phyloP scores from a whole-genome alignment of 2,888 invertebrate genomes.

The Pomacea canaliculata region DNA sequence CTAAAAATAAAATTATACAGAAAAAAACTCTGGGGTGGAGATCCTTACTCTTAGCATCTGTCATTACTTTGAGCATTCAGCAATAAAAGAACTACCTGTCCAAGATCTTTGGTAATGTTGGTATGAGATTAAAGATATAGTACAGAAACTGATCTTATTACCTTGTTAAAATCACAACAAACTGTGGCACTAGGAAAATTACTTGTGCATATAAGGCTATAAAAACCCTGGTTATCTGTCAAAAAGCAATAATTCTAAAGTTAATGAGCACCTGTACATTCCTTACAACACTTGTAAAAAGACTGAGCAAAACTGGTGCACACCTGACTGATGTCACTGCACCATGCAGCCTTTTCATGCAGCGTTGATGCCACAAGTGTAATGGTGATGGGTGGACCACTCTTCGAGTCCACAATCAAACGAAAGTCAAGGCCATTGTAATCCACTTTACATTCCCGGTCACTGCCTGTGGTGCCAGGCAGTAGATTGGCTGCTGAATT shows the following conservation, averaged over 20 bases:
- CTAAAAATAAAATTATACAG: neutral
- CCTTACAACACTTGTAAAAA: too few species aligned
- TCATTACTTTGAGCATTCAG: neutral
- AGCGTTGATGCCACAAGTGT: conserved; percentile 79
- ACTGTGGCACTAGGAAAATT: too few species aligned
- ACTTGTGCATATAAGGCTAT: too few species aligned
- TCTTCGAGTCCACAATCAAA: conserved; percentile 79
- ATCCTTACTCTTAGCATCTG: too few species aligned
- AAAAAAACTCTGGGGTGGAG: too few species aligned
- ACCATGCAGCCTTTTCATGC: conserved; percentile 94
- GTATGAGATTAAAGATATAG: too few species aligned
- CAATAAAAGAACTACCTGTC: neutral
- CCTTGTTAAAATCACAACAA: too few species aligned
- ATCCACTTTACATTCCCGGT: conserved; percentile 57
- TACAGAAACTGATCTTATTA: too few species aligned
- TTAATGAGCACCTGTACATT: too few species aligned
- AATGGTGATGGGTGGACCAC: conserved; percentile 78
- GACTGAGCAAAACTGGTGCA: too few species aligned
- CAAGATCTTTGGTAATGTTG: neutral
- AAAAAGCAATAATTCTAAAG: too few species aligned
- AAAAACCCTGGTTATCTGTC: too few species aligned
- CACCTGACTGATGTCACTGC: conserved; percentile 88
- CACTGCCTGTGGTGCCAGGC: conserved; percentile 41
- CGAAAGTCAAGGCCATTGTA: conserved; percentile 80
- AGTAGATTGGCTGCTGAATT: conserved; percentile 57